A percentile compares a stretch with the other conserved stretches of the same genome.
Evolutionary conservation across 1,140 invertebrate genomes (phyloP).

Genomic region (Calephelis virginiensis): DNA sequence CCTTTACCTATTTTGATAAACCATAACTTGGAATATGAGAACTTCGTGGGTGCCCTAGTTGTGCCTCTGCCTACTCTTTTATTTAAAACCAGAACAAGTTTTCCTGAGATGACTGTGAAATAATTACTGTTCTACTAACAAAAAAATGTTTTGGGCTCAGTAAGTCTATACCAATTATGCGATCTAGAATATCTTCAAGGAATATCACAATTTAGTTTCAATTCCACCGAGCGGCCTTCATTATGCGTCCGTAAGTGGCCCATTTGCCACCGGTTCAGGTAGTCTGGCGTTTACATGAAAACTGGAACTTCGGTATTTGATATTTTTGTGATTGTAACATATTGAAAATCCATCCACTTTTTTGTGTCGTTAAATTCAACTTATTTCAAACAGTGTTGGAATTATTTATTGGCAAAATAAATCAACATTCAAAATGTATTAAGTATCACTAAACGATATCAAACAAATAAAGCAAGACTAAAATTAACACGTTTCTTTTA

Average conservation of each 20-base stretch:
- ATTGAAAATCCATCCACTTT: constrained; percentile 51
- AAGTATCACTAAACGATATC: no score
- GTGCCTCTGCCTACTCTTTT: no score
- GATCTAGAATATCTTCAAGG: constrained; percentile 52
- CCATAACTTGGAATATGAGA: no score
- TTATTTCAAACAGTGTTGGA: background rate
- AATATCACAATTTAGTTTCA: constrained; percentile 64
- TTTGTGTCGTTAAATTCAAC: constrained; percentile 58
- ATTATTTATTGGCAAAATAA: no score
- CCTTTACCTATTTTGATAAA: no score
- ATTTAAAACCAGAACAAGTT: no score
- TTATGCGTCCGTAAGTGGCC: constrained; percentile 66
- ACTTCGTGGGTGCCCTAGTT: no score
- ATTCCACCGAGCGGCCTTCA: constrained; percentile 66
- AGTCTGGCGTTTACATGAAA: constrained; percentile 59
- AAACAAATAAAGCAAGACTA: no score
- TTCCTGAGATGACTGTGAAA: no score
- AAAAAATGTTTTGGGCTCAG: background rate
- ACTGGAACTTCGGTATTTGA: constrained; percentile 71
- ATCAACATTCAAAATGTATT: no score
- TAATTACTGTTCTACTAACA: no score
- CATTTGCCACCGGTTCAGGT: constrained; percentile 66
- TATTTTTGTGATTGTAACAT: constrained; percentile 65
- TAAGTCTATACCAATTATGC: background rate
- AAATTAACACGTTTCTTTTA: no score